These are phyloP conservation scores for Orchesellides sinensis DNA, from an alignment of 2,888 invertebrate genomes.

Conservation along the genomic window DNA sequence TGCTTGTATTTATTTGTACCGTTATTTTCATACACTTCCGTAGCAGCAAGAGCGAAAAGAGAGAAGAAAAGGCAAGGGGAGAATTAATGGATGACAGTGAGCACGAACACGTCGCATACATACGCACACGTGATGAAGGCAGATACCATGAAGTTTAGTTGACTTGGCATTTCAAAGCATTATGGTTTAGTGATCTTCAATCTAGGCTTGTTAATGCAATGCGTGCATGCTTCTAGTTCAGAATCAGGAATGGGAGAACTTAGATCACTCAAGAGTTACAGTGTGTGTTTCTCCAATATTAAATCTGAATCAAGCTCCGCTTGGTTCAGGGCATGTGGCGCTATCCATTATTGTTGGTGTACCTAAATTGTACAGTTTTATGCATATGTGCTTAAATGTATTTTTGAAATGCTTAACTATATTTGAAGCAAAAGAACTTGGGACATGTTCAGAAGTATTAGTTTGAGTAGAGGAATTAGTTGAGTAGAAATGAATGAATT, in stretches of 20 bases:
- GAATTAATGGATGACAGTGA: conserved; percentile 59
- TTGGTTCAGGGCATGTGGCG: neutral
- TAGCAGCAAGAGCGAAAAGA: conserved; percentile 7
- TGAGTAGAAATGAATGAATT: conserved; percentile 65
- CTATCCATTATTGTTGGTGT: neutral
- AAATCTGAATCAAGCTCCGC: neutral
- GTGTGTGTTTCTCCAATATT: neutral
- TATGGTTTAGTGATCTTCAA: conserved; percentile 28
- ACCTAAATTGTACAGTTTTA: too few relatives aligned
- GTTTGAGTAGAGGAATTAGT: conserved; percentile 44
- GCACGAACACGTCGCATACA: conserved; percentile 46
- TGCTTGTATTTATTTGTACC: neutral
- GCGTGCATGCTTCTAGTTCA: conserved; percentile 17
- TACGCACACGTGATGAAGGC: conserved; percentile 46
- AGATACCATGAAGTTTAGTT: conserved; percentile 57
- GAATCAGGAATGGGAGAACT: neutral
- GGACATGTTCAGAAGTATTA: too few relatives aligned
- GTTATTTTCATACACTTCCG: conserved; percentile 5
- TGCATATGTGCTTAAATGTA: too few relatives aligned
- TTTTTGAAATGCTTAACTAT: too few relatives aligned
- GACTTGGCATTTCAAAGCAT: conserved; percentile 44
- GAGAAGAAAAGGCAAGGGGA: conserved; percentile 16
- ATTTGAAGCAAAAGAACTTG: too few relatives aligned
- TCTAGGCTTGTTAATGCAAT: conserved; percentile 2
- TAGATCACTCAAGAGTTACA: neutral